These are phyloP conservation scores for Lordiphosa stackelbergi DNA, from an alignment of 1,140 invertebrate genomes.

Conservation along the genomic window DNA sequence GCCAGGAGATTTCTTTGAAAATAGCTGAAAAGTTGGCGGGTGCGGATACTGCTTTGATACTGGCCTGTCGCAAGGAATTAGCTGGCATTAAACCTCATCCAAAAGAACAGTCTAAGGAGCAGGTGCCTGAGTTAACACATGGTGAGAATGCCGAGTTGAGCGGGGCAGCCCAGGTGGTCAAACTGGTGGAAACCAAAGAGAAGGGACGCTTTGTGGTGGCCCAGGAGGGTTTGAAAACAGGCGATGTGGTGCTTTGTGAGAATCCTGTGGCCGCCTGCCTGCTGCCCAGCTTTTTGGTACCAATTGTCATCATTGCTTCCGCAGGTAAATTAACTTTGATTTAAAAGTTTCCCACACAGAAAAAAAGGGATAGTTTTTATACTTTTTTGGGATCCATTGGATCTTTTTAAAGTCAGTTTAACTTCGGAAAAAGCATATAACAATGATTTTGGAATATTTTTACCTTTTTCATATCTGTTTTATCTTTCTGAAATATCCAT, in stretches of 20 bases:
- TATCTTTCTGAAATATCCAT: too few relatives aligned
- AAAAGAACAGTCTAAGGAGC: conserved; percentile 3
- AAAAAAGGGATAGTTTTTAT: too few relatives aligned
- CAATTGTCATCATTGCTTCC: conserved; percentile 91
- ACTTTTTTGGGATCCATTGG: too few relatives aligned
- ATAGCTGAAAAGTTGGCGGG: conserved; percentile 79
- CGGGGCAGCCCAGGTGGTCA: conserved; percentile 77
- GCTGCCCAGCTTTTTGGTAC: conserved; percentile 84
- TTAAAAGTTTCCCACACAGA: too few relatives aligned
- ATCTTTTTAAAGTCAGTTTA: too few relatives aligned
- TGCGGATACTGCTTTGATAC: conserved; percentile 64
- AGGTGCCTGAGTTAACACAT: conserved; percentile 44
- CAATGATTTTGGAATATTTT: too few relatives aligned
- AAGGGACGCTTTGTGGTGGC: conserved; percentile 81
- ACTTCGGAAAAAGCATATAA: too few relatives aligned
- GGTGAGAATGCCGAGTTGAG: conserved; percentile 64
- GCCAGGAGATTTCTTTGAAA: conserved; percentile 80
- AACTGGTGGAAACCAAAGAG: conserved; percentile 77
- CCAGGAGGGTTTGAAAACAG: conserved; percentile 79
- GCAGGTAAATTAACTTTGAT: conserved; percentile 78
- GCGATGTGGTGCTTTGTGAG: conserved; percentile 85
- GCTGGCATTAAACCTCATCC: conserved; percentile 19
- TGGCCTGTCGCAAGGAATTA: conserved; percentile 50
- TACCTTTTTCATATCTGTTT: too few relatives aligned
- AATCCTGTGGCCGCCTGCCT: conserved; percentile 86